Conservation (phyloP, 2,888 invertebrate genomes). For the Himalopsyche kuldschensis region DNA sequence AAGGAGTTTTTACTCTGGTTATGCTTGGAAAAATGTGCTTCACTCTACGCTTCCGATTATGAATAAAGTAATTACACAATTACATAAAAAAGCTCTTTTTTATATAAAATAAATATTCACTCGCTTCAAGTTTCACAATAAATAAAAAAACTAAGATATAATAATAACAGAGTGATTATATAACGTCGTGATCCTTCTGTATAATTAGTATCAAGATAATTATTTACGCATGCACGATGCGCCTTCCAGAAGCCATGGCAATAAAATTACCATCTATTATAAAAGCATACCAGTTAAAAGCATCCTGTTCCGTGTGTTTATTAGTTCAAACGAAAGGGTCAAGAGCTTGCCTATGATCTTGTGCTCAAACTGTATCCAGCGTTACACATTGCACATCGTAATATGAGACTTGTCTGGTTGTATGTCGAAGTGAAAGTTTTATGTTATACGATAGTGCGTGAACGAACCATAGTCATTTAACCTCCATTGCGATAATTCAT, state of each 20-base stretch:
- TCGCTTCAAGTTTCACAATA: too few species aligned
- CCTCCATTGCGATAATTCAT: not conserved
- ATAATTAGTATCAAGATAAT: not conserved
- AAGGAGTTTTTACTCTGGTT: too few species aligned
- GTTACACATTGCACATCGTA: not conserved
- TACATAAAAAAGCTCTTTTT: too few species aligned
- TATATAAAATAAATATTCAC: too few species aligned
- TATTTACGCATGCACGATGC: not conserved
- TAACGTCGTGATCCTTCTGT: not conserved
- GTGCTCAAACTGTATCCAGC: not conserved
- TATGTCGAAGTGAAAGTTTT: constrained; percentile 37
- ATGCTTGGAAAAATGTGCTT: too few species aligned
- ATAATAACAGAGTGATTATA: not conserved
- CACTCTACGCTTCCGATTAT: too few species aligned
- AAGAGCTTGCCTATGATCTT: not conserved
- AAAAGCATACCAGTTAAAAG: not conserved
- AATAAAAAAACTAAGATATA: not conserved
- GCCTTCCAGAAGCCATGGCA: not conserved
- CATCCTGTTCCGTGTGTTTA: not conserved
- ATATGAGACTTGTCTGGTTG: constrained; percentile 9
- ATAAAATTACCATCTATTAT: not conserved
- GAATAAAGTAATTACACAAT: too few species aligned
- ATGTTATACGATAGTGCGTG: constrained; percentile 19
- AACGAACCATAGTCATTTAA: not conserved
- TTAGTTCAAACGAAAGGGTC: not conserved